These are phyloP conservation scores for Melanaphis sacchari DNA, from an alignment of 1,140 invertebrate genomes.

Conservation along the genomic window DNA sequence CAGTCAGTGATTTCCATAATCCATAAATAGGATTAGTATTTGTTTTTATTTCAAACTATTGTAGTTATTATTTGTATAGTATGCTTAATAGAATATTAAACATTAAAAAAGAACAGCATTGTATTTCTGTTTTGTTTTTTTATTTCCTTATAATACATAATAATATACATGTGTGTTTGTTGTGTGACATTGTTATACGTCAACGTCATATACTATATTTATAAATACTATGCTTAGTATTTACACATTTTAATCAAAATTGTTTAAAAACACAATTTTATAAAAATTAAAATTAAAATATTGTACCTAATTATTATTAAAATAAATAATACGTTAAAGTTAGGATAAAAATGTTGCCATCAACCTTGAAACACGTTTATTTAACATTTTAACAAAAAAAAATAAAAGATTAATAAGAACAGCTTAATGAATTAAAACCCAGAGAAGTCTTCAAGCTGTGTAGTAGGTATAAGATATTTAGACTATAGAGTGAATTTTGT, in stretches of 20 bases:
- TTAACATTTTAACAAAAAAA: not conserved
- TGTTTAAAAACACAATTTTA: not conserved
- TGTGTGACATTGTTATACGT: not conserved
- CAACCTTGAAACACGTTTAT: not conserved
- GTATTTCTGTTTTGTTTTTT: constrained; percentile 17
- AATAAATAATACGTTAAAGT: not conserved
- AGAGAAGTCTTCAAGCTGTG: not conserved
- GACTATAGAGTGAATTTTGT: not conserved
- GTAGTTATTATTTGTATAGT: constrained; percentile 39
- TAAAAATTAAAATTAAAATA: not conserved
- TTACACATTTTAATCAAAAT: not conserved
- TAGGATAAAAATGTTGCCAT: not conserved
- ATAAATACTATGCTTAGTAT: not conserved
- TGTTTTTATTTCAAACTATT: constrained; percentile 39
- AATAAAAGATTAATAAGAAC: not conserved
- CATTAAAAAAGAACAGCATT: not conserved
- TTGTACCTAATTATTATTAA: not conserved
- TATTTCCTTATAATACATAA: not conserved
- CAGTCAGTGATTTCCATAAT: constrained; percentile 4
- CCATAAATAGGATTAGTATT: constrained; percentile 34
- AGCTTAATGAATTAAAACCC: not conserved
- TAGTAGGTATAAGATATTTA: not conserved
- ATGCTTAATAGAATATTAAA: constrained; percentile 43
- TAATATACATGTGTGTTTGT: constrained; percentile 7
- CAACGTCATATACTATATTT: not conserved